Evolutionary conservation across 2,888 invertebrate genomes (phyloP).

Genomic region (Ochlodes sylvanus): DNA sequence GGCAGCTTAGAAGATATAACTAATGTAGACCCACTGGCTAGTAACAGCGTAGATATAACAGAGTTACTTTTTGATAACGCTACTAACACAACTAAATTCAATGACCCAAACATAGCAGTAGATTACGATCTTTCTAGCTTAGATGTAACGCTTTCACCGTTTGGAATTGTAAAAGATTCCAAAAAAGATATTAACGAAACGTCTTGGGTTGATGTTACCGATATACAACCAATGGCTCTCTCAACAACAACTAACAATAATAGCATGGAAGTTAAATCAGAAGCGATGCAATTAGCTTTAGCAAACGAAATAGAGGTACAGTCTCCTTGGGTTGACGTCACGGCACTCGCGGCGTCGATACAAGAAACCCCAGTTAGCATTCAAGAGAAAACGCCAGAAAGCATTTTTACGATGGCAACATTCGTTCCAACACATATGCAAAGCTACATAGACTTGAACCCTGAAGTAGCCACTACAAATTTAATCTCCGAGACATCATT

Average conservation of each 20-base stretch:
- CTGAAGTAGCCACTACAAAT: constrained; percentile 68
- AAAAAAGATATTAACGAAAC: constrained; percentile 54
- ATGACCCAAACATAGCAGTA: constrained; percentile 56
- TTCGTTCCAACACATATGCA: constrained; percentile 88
- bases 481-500: constrained; percentile 67
- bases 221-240: constrained; percentile 55
- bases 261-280: constrained; percentile 69
- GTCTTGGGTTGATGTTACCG: constrained; percentile 63
- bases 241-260: constrained; percentile 43
- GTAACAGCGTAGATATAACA: constrained; percentile 69
- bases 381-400: constrained; percentile 84
- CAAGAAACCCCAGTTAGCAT: constrained; percentile 87
- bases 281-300: constrained; percentile 89
- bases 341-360: constrained; percentile 87
- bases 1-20: constrained; percentile 71
- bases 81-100: constrained; percentile 59
- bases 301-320: constrained; percentile 91
- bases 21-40: constrained; percentile 54
- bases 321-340: constrained; percentile 90
- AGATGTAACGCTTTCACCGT: constrained; percentile 62
- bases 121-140: constrained; percentile 70
- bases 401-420: constrained; percentile 82
- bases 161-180: constrained; percentile 58
- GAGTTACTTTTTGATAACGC: constrained; percentile 71
- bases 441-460: constrained; percentile 82